Base-by-base conservation (phyloP, 2,888 invertebrate species). In the Tinea trinotella region DNA sequence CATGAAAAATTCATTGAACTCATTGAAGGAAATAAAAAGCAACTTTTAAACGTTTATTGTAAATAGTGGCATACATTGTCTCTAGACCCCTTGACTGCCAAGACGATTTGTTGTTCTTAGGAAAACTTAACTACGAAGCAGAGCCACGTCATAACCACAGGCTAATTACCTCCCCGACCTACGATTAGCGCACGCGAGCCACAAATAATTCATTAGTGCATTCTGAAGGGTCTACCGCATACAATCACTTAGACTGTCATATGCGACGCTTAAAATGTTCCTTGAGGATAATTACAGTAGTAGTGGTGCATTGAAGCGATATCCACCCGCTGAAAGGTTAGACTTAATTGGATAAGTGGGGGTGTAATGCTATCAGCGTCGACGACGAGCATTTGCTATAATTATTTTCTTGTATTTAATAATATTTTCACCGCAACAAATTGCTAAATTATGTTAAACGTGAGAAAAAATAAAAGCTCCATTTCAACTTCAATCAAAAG, bases 181-280 rank as follows among this genome's bases (percentile, higher is more conserved):
- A 50, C 64, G 62, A 74, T 74, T 68, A 67, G 62, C 50, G 70
- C 82, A 83, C 83, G 84, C 81, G 70, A 82, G 70, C 71, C 67
- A 74, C 76, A 79, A 84, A 82, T 84, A 82, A 82, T 83, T 84
- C 74, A 83, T 84, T 82, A 82, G 54, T 44, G 67, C 30, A 44
- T 15, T 19, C 61, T 60, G 64, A 65, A 65, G 69, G 57, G 64
- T 67, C 66, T 68, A 70, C 74, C 74, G 68, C 74, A 70, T 74
- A 78, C 74, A 79, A 74, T 82, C 85, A 83, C 81, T 85, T 82
- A 79, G 63, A 79, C 77, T 82, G 84, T 84, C 84, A 83, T 76
- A 74, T 70, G 69, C 65, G 67, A 70, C 72, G 76, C 76, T 80
- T 77, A 79, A 78, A 78, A 70, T 71, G 50, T 24, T 18, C 5